Percentiles rank a stretch among this genome's conserved stretches.
Evolutionary conservation across 2,888 invertebrate genomes (phyloP).

Genomic region (Lacanobia wlatinum): DNA sequence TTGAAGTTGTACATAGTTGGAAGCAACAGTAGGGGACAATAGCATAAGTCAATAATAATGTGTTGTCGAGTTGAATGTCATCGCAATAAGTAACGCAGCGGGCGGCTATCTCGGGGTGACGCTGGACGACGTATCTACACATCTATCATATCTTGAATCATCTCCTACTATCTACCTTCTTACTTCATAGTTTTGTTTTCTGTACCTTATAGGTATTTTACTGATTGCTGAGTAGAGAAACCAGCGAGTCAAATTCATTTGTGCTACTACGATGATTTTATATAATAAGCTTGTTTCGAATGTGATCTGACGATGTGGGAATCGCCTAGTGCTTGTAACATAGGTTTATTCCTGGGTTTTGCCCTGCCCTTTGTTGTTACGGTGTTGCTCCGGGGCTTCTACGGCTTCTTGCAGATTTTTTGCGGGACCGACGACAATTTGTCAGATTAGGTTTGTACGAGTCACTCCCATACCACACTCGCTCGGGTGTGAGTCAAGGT

Average conservation of each 20-base stretch:
- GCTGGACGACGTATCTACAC: neutral
- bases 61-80: conserved; percentile 58
- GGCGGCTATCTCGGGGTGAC: conserved; percentile 40
- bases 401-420: too few relatives aligned
- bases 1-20: conserved; percentile 1
- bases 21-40: conserved; percentile 38
- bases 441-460: too few relatives aligned
- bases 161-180: neutral
- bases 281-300: neutral
- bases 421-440: too few relatives aligned
- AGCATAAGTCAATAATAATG: conserved; percentile 49
- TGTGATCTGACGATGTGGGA: neutral
- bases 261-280: neutral
- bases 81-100: conserved; percentile 61
- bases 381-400: too few relatives aligned
- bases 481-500: too few relatives aligned
- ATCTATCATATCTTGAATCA: conserved; percentile 21
- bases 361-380: too few relatives aligned
- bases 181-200: neutral
- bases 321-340: neutral
- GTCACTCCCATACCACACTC: too few relatives aligned
- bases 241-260: neutral
- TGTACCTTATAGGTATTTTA: too few relatives aligned
- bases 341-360: too few relatives aligned
- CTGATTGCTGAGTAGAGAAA: neutral